Percentiles rank a stretch among this genome's conserved stretches.
These are phyloP conservation scores for Lasioglossum albipes DNA, from an alignment of 1,140 invertebrate species.

Conservation along the genomic window DNA sequence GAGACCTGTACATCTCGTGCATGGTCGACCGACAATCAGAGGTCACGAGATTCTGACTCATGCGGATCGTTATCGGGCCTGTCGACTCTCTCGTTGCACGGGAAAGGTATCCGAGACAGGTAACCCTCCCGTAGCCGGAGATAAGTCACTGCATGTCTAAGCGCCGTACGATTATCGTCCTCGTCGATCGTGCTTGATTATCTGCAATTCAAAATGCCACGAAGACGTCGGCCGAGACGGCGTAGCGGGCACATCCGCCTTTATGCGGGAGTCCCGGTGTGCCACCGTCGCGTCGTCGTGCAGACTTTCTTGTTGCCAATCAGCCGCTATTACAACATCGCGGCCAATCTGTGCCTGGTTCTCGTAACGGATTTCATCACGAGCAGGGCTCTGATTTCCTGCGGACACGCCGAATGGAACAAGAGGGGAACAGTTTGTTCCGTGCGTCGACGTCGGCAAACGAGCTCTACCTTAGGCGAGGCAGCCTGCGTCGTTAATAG, in stretches of 20 bases:
- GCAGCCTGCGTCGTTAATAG: not conserved
- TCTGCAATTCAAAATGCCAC: slow-evolving; percentile 69
- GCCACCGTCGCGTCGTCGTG: slow-evolving; percentile 27
- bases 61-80: slow-evolving; percentile 60
- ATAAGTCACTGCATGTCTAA: slow-evolving; percentile 71
- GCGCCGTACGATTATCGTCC: slow-evolving; percentile 64
- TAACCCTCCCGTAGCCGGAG: slow-evolving; percentile 60
- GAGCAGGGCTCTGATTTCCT: not conserved
- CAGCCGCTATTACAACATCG: slow-evolving; percentile 28
- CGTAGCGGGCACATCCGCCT: slow-evolving; percentile 30
- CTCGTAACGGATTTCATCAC: slow-evolving; percentile 48
- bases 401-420: not conserved
- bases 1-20: slow-evolving; percentile 33
- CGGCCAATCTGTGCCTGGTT: not conserved
- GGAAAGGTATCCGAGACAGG: slow-evolving; percentile 64
- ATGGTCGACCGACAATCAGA: slow-evolving; percentile 47
- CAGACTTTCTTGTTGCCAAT: slow-evolving; percentile 46
- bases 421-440: not conserved
- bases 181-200: slow-evolving; percentile 68
- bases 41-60: slow-evolving; percentile 59
- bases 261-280: slow-evolving; percentile 57
- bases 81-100: slow-evolving; percentile 58
- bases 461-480: no score
- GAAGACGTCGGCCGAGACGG: slow-evolving; percentile 47
- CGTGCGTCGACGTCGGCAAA: no score